Evolutionary conservation across 2,113 vertebrate genomes (phyloP), one percentile per base, ranked within the genome.

Genomic region (Anseranas semipalmata): DNA sequence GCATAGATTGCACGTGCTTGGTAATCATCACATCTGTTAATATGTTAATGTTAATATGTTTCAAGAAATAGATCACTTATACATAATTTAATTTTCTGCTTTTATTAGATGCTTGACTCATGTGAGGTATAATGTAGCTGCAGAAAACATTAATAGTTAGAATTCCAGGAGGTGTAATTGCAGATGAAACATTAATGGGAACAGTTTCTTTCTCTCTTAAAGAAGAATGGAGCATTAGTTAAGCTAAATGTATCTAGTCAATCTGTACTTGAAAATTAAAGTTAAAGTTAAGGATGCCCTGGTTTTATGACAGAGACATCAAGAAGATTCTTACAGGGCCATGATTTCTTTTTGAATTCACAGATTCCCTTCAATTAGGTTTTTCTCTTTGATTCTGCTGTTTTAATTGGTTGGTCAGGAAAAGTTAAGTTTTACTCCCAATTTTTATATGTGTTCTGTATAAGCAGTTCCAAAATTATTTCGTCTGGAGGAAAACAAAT

Each of bases 1-100:
- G 41, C 25, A 10, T 35, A 58, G 66, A 15, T 58, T 53, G 24
- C 43, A 41, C 0, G 5, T 68, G 72, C 37, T 66, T 81, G 22
- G 21, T 60, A 80, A 32, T 63, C 25, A 63, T 82, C 28, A 18
- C 25, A 28, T 43, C 63, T 43, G 7, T 50, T 50, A 50, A 50
- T 0, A 0, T 37, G 7, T 86, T 58, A n/a, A n/a, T 43, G 7
- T 50, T 50, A 50, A 50, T 0, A 0, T 37, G 7, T 86, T 58
- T 73, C 53, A 92, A 41, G 41, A 52, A 58, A 58, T 24, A 46
- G 39, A 73, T 7, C 22, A 9, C 33, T 85, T 75, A 56, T 75
- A n/a, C 33, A 59, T 45, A n/a, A 45, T 43, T 43, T 45, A 35
- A 46, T 24, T 62, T 75, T 41, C 25, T 87, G 27, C 39, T 76